Evolutionary conservation across 2,888 invertebrate genomes (phyloP), one percentile per base, ranked within the genome.

Genomic region (Fabriciana adippe): DNA sequence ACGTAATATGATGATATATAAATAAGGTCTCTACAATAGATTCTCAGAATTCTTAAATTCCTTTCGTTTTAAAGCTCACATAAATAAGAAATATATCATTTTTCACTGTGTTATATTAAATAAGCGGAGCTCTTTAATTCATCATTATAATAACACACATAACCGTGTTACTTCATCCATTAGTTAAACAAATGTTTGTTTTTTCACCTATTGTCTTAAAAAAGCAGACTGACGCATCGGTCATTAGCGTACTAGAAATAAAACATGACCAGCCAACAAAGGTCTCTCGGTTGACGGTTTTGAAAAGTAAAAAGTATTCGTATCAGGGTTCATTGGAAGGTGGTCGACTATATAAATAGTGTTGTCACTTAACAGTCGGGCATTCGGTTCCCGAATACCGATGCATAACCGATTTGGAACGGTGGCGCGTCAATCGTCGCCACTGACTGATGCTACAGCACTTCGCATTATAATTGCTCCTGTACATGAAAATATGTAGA

Each of bases 361-460:
- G 81, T 78, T 85, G 89, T 89, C 89, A 87, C 85, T 88, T 89
- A 86, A 79, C 87, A 79, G 79, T 70, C 77, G 78, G 77, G 78
- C 80, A 81, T 84, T 85, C 78, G 84, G 87, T 86, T 87, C 87
- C 87, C 85, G 88, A 88, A 89, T 89, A 81, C 89, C 87, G 80
- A 83, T 84, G 84, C 83, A 80, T 77, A 80, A 81, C 80, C 83
- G 85, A 88, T 86, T 87, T 88, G 84, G 87, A 82, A 75, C 89
- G 84, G 75, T 79, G 81, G 76, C 80, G 74, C 83, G 87, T 89
- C 89, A 86, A 85, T 90, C 89, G 76, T 75, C 83, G 74, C 80
- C 83, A 77, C 72, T 74, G 78, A 72, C 69, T 72, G 73, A 31
- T 71, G 70, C 59, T 35, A 63, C 71, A 53, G 47, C 64, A 64